Conservation (phyloP, 2,888 invertebrate species). For the Diabrotica balteata region DNA sequence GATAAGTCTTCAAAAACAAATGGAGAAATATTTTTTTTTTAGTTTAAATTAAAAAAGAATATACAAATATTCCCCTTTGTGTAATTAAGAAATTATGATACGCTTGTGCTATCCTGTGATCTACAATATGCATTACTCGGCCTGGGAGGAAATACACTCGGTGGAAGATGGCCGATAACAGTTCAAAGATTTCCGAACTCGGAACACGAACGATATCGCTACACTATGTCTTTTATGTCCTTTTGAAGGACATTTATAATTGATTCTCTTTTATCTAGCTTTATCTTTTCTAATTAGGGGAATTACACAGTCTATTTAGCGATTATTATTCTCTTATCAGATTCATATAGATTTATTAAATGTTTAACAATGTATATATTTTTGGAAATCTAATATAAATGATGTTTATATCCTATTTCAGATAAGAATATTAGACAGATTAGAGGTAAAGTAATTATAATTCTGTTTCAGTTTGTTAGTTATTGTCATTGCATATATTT, state of each 20-base stretch:
- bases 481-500: no score
- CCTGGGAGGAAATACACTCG: constrained; percentile 56
- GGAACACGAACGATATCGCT: constrained; percentile 26
- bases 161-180: constrained; percentile 53
- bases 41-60: no score
- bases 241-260: constrained; percentile 29
- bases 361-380: no score
- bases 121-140: constrained; percentile 52
- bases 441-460: no score
- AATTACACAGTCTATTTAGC: background rate
- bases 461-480: no score
- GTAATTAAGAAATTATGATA: constrained; percentile 16
- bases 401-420: no score
- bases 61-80: background rate
- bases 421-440: no score
- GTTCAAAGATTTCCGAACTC: constrained; percentile 21
- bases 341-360: no score
- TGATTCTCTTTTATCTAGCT: background rate
- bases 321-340: no score
- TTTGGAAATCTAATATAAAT: no score
- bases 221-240: constrained; percentile 31
- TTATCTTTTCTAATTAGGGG: constrained; percentile 1
- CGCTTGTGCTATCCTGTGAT: constrained; percentile 42
- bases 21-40: no score
- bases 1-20: no score